Evolutionary conservation across 2,113 vertebrate species (phyloP).

Genomic region (Otocyon megalotis): DNA sequence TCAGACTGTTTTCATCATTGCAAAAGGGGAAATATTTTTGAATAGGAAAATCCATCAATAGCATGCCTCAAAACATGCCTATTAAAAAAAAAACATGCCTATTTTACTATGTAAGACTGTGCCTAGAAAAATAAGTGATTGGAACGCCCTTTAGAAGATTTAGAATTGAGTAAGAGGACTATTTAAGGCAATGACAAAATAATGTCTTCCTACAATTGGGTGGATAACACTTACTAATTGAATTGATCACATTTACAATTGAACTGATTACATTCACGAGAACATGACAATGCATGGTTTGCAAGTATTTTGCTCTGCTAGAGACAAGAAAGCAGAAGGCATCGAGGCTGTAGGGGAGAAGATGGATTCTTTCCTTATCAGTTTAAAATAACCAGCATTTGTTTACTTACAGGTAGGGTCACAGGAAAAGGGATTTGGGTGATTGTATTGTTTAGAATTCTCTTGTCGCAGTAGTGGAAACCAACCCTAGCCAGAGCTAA

Average conservation of each 20-base stretch:
- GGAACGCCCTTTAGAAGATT: background rate
- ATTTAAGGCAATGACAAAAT: background rate
- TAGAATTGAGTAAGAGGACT: background rate
- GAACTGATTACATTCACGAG: conserved; percentile 10
- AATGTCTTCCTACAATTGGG: background rate
- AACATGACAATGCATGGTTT: background rate
- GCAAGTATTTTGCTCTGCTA: conserved; percentile 4
- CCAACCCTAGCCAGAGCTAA: background rate
- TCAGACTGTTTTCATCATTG: background rate
- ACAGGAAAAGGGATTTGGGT: background rate
- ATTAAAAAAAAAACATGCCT: background rate
- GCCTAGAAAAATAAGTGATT: conserved; percentile 16
- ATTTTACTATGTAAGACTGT: conserved; percentile 6
- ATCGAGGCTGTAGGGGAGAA: background rate
- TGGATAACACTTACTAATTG: background rate
- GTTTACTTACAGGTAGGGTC: background rate
- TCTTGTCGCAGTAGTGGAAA: background rate
- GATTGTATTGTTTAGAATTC: background rate
- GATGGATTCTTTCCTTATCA: background rate
- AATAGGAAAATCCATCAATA: conserved; percentile 25
- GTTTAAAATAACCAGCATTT: conserved; percentile 38
- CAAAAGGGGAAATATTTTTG: conserved; percentile 18
- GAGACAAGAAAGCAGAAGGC: background rate
- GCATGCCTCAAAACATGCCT: background rate
- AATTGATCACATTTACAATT: conserved; percentile 1